Base-by-base conservation (phyloP, 2,888 invertebrate genomes). In the Tenodera sinensis region DNA sequence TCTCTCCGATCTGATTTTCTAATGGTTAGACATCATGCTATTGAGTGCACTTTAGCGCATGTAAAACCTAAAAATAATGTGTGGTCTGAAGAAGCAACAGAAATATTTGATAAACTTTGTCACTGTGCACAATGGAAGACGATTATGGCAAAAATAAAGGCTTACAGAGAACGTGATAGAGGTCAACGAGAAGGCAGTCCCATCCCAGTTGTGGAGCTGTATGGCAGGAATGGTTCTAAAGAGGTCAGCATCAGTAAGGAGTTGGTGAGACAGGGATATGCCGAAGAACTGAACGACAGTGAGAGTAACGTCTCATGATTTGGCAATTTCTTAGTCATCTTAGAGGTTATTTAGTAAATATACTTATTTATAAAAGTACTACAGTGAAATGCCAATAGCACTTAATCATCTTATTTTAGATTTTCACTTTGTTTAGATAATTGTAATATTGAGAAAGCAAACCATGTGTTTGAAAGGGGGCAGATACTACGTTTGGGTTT, bases 21-120 rank as follows among this genome's bases (percentile, higher is more conserved):
- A 87, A 94, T 95, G 88, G 94, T 98, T 25, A 95, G 96, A 86
- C 96, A 96, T 92, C 96, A 98, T 95, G 98, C 98, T 0, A 96
- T 98, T 92, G 98, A 98, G 93, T 98, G 98, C 93, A 97, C 96
- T 92, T 93, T 98, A 91, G 96, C 96, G 9, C 96, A 96, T 90
- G 95, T 98, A 12, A 95, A 71, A 71, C 54, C 54, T 20, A 71
- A 71, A 20, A 15, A 25, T 71, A 25, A 71, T 0, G 25, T 93
- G 85, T 97, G 96, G 96, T 94, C 95, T 85, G 94, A 95, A 81
- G 94, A 95, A 88, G 96, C 96, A 0, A 94, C 95, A 34, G 95
- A 95, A 91, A 94, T 95, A 87, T 97, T 97, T 91, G 96, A 96
- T 92, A 96, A 96, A 91, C 94, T 96, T 90, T 95, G 96, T 25